These are phyloP conservation scores for Pentamera pediparva DNA, from an alignment of 53 echinoderm and acorn worm genomes.

Conservation along the genomic window DNA sequence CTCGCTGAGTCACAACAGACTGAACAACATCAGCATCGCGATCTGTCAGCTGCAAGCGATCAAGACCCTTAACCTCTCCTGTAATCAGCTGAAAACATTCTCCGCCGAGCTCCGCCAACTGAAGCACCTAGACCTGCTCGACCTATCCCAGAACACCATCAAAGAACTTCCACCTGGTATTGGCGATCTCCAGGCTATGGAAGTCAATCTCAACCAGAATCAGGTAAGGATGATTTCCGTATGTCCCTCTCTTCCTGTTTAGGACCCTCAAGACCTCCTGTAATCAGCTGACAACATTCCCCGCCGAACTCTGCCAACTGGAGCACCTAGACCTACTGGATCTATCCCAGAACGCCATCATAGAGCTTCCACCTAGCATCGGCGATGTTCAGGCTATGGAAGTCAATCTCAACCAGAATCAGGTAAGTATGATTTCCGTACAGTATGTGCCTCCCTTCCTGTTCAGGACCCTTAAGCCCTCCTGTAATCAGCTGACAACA, in stretches of 20 bases:
- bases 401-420: conserved; percentile 93
- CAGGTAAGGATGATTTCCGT: conserved; percentile 59
- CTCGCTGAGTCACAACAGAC: conserved; percentile 58
- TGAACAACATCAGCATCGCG: conserved; percentile 61
- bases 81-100: conserved; percentile 62
- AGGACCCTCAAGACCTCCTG: too few relatives aligned
- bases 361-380: conserved; percentile 59
- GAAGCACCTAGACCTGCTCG: conserved; percentile 81
- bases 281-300: conserved; percentile 67
- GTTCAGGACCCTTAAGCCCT: conserved; percentile 53
- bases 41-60: conserved; percentile 57
- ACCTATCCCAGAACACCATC: conserved; percentile 79
- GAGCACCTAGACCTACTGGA: conserved; percentile 86
- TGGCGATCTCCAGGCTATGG: conserved; percentile 71
- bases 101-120: conserved; percentile 67
- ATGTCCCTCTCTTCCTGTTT: too few relatives aligned
- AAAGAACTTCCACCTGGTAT: conserved; percentile 61
- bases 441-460: too few relatives aligned
- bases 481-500: conserved; percentile 57
- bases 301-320: conserved; percentile 62
- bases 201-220: conserved; percentile 94
- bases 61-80: conserved; percentile 56
- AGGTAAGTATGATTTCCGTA: conserved; percentile 58
- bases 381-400: conserved; percentile 77
- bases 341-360: conserved; percentile 75